Evolutionary conservation across 2,888 invertebrate species (phyloP).

Genomic region (Dione juno): DNA sequence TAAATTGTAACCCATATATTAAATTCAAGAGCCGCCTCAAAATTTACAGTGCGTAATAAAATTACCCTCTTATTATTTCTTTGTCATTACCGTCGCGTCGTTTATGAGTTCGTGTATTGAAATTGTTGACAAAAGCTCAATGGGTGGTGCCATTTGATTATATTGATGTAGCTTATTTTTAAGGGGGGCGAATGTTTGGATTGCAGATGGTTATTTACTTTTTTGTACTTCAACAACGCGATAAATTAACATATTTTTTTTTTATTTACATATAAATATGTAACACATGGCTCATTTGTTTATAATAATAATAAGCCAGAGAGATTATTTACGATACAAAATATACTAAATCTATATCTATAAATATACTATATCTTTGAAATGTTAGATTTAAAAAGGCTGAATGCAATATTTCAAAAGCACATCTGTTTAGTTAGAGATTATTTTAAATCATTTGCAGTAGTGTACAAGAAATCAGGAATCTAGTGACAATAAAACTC

Average conservation of each 20-base stretch:
- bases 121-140: constrained; percentile 48
- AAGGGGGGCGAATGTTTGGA: constrained; percentile 25
- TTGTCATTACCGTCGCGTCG: constrained; percentile 42
- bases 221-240: constrained; percentile 6
- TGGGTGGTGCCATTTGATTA: constrained; percentile 46
- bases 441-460: no score
- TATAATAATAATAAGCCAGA: no score
- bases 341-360: no score
- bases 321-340: no score
- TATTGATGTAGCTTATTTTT: constrained; percentile 43
- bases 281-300: no score
- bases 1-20: constrained; percentile 26
- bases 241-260: constrained; percentile 7
- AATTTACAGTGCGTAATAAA: constrained; percentile 46
- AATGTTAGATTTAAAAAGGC: no score
- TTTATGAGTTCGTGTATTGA: constrained; percentile 46
- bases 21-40: constrained; percentile 43
- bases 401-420: no score
- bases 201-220: constrained; percentile 18
- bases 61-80: constrained; percentile 48
- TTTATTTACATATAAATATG: neutral
- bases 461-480: no score
- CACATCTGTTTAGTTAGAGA: no score
- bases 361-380: no score
- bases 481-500: no score